A percentile compares a stretch with the other conserved stretches of the same genome.
These are phyloP conservation scores for Gonatopus flavifemur DNA, from an alignment of 1,140 invertebrate species.

Conservation along the genomic window DNA sequence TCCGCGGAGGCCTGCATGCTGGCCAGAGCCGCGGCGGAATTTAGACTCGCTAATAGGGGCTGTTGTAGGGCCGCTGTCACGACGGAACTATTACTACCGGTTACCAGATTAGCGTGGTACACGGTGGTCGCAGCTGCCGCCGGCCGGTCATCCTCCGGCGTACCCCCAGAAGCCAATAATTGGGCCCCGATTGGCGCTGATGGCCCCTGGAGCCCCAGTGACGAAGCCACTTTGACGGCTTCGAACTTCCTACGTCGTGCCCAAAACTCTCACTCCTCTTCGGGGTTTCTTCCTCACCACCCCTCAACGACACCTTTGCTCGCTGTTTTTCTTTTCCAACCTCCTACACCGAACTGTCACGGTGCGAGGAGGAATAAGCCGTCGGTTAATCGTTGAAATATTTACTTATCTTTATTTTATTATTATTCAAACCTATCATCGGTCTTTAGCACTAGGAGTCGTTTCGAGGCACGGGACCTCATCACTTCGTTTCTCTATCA, in stretches of 20 bases:
- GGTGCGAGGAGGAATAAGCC: no score
- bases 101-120: constrained; percentile 56
- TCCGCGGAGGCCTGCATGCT: constrained; percentile 76
- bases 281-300: constrained; percentile 14
- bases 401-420: neutral
- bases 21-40: constrained; percentile 58
- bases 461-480: neutral
- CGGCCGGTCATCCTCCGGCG: no score
- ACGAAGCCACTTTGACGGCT: constrained; percentile 61
- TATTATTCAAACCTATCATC: neutral
- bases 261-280: constrained; percentile 46
- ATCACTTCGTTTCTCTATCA: no score
- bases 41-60: constrained; percentile 48
- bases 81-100: constrained; percentile 52
- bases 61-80: constrained; percentile 52
- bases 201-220: constrained; percentile 58
- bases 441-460: neutral
- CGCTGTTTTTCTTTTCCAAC: constrained; percentile 18
- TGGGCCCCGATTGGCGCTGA: constrained; percentile 58
- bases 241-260: constrained; percentile 49
- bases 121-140: constrained; percentile 47
- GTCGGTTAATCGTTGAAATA: neutral
- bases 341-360: constrained; percentile 11
- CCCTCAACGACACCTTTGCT: constrained; percentile 12
- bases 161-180: constrained; percentile 50